Evolutionary conservation across 2,113 vertebrate genomes (phyloP), one percentile per base, ranked within the genome.

Genomic region (Campylorhamphus procurvoides): DNA sequence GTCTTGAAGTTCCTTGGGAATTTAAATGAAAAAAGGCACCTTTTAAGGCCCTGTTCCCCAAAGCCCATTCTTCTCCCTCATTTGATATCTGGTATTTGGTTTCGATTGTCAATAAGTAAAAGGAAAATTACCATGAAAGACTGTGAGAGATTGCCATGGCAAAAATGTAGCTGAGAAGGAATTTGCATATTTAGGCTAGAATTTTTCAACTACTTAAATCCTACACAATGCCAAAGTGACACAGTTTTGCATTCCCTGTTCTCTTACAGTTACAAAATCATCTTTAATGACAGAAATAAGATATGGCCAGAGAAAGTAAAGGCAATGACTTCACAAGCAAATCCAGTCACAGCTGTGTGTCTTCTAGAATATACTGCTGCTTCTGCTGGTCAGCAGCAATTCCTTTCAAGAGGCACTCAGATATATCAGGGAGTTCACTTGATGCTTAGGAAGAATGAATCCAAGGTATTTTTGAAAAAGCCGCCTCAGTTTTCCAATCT

Each of bases 111-210:
- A 84, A 52, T 71, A 79, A 79, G 62, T 40, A 73, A 85, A 76
- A 87, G 49, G 72, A 90, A 59, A 79, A 63, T 58, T 58, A 73
- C 52, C 28, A 14, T 50, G 50, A 85, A 95, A 91, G 39, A 73
- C 49, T 1, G 3, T 62, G 67, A 56, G 69, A 73, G 58, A 91
- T 76, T 88, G 42, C 40, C 10, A 13, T 59, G 64, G 55, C 24
- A 93, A 88, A 90, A 83, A 80, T 19, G 24, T 73, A 80, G n/a
- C 35, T 84, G 47, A 86, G 27, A 77, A 92, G n/a, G 18, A 8
- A 90, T 84, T 96, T 93, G 39, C 59, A 67, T 90, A 76, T 81
- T 86, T 37, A 66, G 62, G 44, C 69, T 82, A 64, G 63, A 85
- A 58, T 84, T 68, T 87, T 88, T 83, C 79, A 80, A 3, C 31